A percentile compares a stretch with the other conserved stretches of the same genome.
phyloP scores from a whole-genome alignment of 2,113 vertebrate genomes.

The Rousettus leschenaultii region DNA sequence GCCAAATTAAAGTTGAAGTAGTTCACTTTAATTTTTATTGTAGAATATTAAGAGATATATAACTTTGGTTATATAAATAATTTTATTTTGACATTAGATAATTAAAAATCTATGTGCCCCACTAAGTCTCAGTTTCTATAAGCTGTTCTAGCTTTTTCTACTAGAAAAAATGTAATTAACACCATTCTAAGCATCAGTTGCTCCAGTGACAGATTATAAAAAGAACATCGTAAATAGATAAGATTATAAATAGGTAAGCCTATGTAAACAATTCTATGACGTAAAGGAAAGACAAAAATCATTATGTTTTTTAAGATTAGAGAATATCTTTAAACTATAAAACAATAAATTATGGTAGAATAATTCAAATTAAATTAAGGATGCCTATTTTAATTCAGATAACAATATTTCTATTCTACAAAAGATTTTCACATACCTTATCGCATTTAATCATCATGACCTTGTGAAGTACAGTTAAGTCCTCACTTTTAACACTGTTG shows the following conservation, averaged over 20 bases:
- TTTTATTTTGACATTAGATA: not conserved
- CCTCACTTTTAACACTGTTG: no score
- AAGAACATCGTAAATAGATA: not conserved
- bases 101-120: not conserved
- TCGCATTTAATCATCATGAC: not conserved
- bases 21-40: not conserved
- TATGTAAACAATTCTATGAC: not conserved
- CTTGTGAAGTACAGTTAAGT: not conserved
- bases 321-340: not conserved
- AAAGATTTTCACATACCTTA: not conserved
- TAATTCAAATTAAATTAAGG: constrained; percentile 8
- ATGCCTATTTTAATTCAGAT: not conserved
- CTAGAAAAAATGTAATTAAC: not conserved
- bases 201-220: not conserved
- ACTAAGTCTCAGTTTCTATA: not conserved
- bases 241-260: not conserved
- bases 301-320: not conserved
- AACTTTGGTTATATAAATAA: not conserved
- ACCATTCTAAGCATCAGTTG: not conserved
- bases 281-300: constrained; percentile 1
- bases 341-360: not conserved
- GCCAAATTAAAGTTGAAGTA: not conserved
- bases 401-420: not conserved
- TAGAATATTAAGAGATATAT: not conserved
- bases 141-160: not conserved